Evolutionary conservation across 1,140 invertebrate genomes (phyloP).

Genomic region (Leguminivora glycinivorella): DNA sequence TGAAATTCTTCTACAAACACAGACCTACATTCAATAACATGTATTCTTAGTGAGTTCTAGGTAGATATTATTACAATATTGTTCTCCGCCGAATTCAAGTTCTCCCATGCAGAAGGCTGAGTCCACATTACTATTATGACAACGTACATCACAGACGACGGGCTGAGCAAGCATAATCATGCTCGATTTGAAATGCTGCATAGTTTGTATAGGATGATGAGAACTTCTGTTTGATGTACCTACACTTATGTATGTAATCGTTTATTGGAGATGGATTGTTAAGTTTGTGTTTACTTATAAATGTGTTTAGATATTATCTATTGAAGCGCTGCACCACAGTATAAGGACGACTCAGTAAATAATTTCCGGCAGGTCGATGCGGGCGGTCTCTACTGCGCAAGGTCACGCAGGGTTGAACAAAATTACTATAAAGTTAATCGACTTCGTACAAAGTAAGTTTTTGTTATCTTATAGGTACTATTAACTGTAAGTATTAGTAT

Average conservation of each 20-base stretch:
- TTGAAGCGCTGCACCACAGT: too few species aligned
- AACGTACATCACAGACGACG: constrained; percentile 1
- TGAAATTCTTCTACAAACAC: too few species aligned
- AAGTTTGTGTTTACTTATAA: neutral
- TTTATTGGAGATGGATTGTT: constrained; percentile 7
- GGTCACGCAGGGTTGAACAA: too few species aligned
- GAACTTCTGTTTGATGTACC: neutral
- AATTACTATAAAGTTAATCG: too few species aligned
- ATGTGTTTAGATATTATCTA: neutral
- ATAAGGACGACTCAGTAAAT: too few species aligned
- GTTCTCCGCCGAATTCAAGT: neutral
- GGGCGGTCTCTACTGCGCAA: too few species aligned
- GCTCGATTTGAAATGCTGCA: constrained; percentile 3
- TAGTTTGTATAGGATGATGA: constrained; percentile 6
- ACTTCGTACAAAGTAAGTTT: too few species aligned
- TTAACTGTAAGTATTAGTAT: too few species aligned
- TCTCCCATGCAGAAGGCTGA: neutral
- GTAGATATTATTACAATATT: neutral
- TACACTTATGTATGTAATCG: neutral
- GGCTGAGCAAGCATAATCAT: neutral
- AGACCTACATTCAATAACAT: too few species aligned
- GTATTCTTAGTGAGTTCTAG: neutral
- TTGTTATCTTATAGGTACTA: too few species aligned
- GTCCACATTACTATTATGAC: constrained; percentile 10
- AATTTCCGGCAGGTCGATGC: too few species aligned